phyloP scores from a whole-genome alignment of 2,797 vertebrate genomes.

The Carduelis carduelis region DNA sequence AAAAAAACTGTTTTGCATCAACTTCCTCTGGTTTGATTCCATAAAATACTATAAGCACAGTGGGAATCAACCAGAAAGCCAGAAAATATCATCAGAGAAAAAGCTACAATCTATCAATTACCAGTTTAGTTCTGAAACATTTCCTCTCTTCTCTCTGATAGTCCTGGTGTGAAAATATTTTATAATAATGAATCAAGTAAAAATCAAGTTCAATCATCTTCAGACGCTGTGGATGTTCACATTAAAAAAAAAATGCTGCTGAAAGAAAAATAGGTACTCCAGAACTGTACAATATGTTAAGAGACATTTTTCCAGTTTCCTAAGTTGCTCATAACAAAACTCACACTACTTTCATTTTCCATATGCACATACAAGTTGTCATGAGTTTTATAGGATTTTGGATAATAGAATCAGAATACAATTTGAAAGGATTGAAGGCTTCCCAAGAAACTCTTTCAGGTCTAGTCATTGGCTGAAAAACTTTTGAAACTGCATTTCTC shows the following conservation, averaged over 20 bases:
- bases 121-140: not conserved
- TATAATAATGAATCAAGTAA: not conserved
- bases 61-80: not conserved
- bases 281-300: not conserved
- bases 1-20: not conserved
- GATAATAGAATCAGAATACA: not conserved
- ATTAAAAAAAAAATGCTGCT: not conserved
- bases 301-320: not conserved
- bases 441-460: not conserved
- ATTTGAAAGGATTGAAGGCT: not conserved
- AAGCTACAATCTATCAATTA: not conserved
- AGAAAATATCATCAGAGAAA: not conserved
- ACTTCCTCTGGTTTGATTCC: not conserved
- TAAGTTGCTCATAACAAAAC: not conserved
- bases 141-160: not conserved
- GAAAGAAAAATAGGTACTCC: not conserved
- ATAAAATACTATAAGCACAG: not conserved
- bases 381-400: not conserved
- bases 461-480: not conserved
- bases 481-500: not conserved
- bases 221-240: not conserved
- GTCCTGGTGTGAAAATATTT: not conserved
- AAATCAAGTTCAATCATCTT: not conserved
- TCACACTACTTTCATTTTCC: not conserved
- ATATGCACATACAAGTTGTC: not conserved